Evolutionary conservation across 2,113 vertebrate genomes (phyloP).

Genomic region (Mormyrus iriodes): DNA sequence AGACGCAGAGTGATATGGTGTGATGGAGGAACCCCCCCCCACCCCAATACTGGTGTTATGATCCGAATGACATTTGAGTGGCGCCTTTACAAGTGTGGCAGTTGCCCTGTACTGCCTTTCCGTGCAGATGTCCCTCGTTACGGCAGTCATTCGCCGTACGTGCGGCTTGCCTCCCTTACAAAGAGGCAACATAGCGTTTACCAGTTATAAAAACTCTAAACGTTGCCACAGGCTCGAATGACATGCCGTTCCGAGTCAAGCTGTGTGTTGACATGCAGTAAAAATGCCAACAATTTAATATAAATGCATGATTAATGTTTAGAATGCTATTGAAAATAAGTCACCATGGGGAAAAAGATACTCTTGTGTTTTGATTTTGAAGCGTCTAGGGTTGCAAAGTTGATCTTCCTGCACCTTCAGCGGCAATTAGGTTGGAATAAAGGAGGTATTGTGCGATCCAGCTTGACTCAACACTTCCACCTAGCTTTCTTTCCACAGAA

Average conservation of each 20-base stretch:
- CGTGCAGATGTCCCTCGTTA: neutral
- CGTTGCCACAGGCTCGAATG: neutral
- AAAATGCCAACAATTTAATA: conserved; percentile 11
- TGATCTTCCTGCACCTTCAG: conserved; percentile 8
- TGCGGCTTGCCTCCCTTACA: neutral
- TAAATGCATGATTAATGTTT: conserved; percentile 7
- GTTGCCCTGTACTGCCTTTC: neutral
- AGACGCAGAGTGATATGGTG: neutral
- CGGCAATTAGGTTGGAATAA: conserved; percentile 32
- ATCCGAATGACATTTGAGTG: neutral
- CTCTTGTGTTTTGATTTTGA: conserved; percentile 10
- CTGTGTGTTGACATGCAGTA: neutral
- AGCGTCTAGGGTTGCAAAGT: neutral
- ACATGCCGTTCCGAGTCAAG: neutral
- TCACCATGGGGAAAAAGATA: neutral
- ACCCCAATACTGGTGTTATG: neutral
- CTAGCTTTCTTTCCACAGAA: conserved; percentile 38
- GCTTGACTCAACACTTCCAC: conserved; percentile 44
- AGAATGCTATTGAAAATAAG: conserved; percentile 21
- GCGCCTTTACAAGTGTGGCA: neutral
- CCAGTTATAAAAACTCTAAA: neutral
- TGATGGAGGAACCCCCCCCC: neutral
- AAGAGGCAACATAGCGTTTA: neutral
- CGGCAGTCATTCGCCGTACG: neutral
- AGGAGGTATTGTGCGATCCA: conserved; percentile 30